Evolutionary conservation across 2,888 invertebrate species (phyloP).

Genomic region (Drosophila glabriapex): DNA sequence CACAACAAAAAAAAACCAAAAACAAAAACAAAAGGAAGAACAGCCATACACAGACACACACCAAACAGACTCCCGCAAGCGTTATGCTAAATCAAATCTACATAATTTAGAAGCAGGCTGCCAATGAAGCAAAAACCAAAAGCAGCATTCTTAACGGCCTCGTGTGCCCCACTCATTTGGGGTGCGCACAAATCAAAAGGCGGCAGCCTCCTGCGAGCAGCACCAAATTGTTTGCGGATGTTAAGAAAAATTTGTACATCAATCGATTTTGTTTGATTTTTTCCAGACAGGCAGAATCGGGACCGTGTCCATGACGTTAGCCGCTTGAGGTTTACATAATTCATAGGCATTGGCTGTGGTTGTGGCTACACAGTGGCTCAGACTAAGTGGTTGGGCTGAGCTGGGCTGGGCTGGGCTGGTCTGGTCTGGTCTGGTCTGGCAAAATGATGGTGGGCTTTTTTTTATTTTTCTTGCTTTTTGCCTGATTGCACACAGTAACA

Average conservation of each 20-base stretch:
- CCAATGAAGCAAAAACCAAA: conserved; percentile 39
- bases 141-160: conserved; percentile 7
- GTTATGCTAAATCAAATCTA: conserved; percentile 80
- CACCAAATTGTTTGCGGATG: conserved; percentile 76
- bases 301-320: conserved; percentile 56
- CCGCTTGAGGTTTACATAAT: conserved; percentile 78
- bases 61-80: conserved; percentile 39
- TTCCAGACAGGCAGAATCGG: conserved; percentile 33
- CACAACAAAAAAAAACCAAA: not conserved
- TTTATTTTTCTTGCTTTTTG: conserved; percentile 21
- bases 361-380: conserved; percentile 5
- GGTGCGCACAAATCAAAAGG: conserved; percentile 68
- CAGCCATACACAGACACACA: conserved; percentile 31
- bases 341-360: conserved; percentile 62
- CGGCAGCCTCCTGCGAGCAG: conserved; percentile 39
- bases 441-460: conserved; percentile 15
- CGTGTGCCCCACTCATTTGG: conserved; percentile 54
- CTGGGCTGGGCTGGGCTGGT: conserved; percentile 8
- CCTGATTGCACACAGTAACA: conserved; percentile 59
- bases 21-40: conserved; percentile 25
- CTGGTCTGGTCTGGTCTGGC: conserved; percentile 36
- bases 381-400: conserved; percentile 53
- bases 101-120: conserved; percentile 74
- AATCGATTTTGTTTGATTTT: conserved; percentile 79
- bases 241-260: conserved; percentile 78